A percentile compares a stretch with the other conserved stretches of the same genome.
Conservation (phyloP, 2,888 invertebrate genomes). For the Venusia cambrica region DNA sequence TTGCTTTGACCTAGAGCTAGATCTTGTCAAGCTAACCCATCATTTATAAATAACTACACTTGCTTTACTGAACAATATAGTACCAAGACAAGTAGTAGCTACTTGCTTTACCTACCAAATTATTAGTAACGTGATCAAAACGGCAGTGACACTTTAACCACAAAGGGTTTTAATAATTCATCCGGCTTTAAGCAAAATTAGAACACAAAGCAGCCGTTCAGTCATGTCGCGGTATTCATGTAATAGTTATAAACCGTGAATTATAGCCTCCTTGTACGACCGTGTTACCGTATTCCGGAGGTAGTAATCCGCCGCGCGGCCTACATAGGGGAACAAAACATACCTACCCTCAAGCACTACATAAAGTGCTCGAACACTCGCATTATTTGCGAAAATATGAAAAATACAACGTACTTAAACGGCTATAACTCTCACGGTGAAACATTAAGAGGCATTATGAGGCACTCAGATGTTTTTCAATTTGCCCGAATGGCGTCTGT, state of each 20-base stretch:
- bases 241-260: slow-evolving; percentile 56
- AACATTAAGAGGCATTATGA: slow-evolving; percentile 73
- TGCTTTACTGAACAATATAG: too few species aligned
- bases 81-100: too few species aligned
- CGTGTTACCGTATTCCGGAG: slow-evolving; percentile 28
- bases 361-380: slow-evolving; percentile 44
- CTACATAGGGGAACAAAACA: slow-evolving; percentile 29
- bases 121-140: neutral
- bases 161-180: slow-evolving; percentile 53
- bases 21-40: too few species aligned
- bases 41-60: too few species aligned
- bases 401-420: slow-evolving; percentile 64
- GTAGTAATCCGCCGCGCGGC: slow-evolving; percentile 31
- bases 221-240: slow-evolving; percentile 42
- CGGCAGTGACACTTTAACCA: slow-evolving; percentile 3
- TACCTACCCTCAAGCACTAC: slow-evolving; percentile 27
- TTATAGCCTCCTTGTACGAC: slow-evolving; percentile 43
- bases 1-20: too few species aligned
- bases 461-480: slow-evolving; percentile 74
- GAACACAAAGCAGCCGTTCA: slow-evolving; percentile 46
- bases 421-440: slow-evolving; percentile 62
- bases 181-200: slow-evolving; percentile 51
- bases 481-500: slow-evolving; percentile 65
- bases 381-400: slow-evolving; percentile 72
- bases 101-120: neutral